These are phyloP conservation scores for Liolophura sinensis DNA, from an alignment of 1,140 invertebrate genomes.

Conservation along the genomic window DNA sequence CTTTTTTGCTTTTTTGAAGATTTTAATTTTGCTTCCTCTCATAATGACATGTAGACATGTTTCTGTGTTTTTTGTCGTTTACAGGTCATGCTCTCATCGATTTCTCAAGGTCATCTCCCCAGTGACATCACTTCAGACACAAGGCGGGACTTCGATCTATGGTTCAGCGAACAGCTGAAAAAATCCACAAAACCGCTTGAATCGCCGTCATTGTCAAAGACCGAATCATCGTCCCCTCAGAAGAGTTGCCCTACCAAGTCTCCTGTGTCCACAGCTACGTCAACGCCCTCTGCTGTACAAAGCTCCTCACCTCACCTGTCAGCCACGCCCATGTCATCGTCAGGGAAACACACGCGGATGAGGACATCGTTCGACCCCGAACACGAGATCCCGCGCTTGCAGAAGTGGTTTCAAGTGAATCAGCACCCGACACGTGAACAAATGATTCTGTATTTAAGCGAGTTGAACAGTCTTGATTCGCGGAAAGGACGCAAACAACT, in stretches of 20 bases:
- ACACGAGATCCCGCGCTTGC: slow-evolving; percentile 89
- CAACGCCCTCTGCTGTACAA: too few species aligned
- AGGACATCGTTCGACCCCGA: slow-evolving; percentile 89
- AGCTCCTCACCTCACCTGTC: too few species aligned
- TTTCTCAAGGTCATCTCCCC: slow-evolving; percentile 43
- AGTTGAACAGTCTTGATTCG: slow-evolving; percentile 89
- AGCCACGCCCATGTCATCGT: too few species aligned
- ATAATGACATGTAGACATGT: too few species aligned
- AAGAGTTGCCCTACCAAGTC: too few species aligned
- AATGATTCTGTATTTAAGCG: slow-evolving; percentile 92
- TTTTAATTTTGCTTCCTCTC: too few species aligned
- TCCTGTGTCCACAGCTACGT: too few species aligned
- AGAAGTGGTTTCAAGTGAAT: slow-evolving; percentile 93
- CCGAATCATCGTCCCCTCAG: too few species aligned
- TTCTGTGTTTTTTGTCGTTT: slow-evolving; percentile 20
- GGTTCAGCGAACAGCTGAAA: slow-evolving; percentile 56
- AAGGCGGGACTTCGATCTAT: slow-evolving; percentile 55
- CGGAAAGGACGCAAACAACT: slow-evolving; percentile 85
- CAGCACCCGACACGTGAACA: slow-evolving; percentile 82
- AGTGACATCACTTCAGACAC: slow-evolving; percentile 51
- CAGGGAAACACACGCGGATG: slow-evolving; percentile 41
- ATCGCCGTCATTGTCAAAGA: too few species aligned
- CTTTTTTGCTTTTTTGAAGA: too few species aligned
- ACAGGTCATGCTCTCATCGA: slow-evolving; percentile 37
- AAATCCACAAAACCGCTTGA: slow-evolving; percentile 29